Evolutionary conservation across 1,140 invertebrate genomes (phyloP), one percentile per base, ranked within the genome.

Genomic region (Pinna nobilis): DNA sequence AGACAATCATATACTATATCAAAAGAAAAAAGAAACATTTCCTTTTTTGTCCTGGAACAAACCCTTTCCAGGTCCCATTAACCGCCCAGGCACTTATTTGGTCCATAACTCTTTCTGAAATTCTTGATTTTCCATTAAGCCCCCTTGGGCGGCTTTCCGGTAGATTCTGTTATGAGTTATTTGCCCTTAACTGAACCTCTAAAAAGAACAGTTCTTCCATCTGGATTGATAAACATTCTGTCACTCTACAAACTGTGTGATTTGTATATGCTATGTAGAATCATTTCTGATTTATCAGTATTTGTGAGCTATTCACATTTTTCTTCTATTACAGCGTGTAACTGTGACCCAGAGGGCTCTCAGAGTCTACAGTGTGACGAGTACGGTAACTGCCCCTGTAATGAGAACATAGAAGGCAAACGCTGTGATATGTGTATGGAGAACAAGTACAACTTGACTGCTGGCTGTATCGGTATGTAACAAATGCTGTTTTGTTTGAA

Each of bases 361-460:
- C 92, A 93, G 5, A 91, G 95, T 78, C 85, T 95, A 4, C 84
- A 94, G 51, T 97, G 96, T 89, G 90, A 93, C 86, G 90, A 93
- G 50, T 91, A 90, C 70, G 97, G 97, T 20, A 92, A 94, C 77
- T 99, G 97, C 89, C 92, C 92, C 11, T 99, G 97, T 90, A 96
- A 96, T 90, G 93, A 95, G 79, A 94, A 96, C 87, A 94, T 94
- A 11, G 89, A 91, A 11, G 97, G 97, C 3, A 91, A 92, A 55
- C 93, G 94, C 77, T 99, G 98, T 87, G 93, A 95, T 84, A 84
- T 91, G 35, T 99, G 98, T 88, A 92, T 93, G 84, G 91, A 94
- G 49, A 90, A 90, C 77, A 88, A 87, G 70, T 89, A 84, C 73
- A 88, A 89, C 82, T 82, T 88, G 59, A 78, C 87, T 7, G 86